A percentile compares a stretch with the other conserved stretches of the same genome.
phyloP scores from a whole-genome alignment of 2,888 invertebrate genomes.

The Omphaloscelis lunosa region DNA sequence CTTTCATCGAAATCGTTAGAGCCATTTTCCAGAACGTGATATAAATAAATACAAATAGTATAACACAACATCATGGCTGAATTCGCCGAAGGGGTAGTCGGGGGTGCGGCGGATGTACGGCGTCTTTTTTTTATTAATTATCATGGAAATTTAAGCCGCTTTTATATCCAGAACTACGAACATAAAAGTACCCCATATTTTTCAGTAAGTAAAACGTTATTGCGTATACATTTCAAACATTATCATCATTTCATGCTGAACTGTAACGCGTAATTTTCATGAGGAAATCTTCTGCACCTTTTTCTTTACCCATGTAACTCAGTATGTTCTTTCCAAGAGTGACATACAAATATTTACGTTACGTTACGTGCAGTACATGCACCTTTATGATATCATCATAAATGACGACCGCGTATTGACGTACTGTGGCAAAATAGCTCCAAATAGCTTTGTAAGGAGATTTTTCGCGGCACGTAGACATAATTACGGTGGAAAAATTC shows the following conservation, averaged over 20 bases:
- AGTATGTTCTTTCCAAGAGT: no score
- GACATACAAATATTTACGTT: not conserved
- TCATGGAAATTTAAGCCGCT: no score
- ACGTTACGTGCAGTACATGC: not conserved
- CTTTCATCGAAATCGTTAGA: no score
- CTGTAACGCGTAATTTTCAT: not conserved
- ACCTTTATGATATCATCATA: no score
- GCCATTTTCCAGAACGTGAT: no score
- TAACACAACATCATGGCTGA: no score
- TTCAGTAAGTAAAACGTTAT: not conserved
- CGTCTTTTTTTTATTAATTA: no score
- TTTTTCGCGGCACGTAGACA: slow-evolving; percentile 28
- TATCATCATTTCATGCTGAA: not conserved
- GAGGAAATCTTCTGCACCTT: not conserved
- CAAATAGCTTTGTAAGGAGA: slow-evolving; percentile 28
- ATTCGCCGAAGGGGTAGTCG: no score
- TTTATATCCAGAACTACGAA: no score
- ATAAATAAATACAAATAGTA: no score
- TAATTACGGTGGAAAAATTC: slow-evolving; percentile 42
- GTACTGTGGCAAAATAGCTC: slow-evolving; percentile 25
- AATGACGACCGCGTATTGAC: not conserved
- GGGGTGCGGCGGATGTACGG: no score
- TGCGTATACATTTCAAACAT: not conserved
- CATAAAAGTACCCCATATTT: no score
- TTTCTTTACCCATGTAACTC: not conserved